These are phyloP conservation scores for Alviniconcha marisindica DNA, from an alignment of 1,140 invertebrate species.

Conservation along the genomic window DNA sequence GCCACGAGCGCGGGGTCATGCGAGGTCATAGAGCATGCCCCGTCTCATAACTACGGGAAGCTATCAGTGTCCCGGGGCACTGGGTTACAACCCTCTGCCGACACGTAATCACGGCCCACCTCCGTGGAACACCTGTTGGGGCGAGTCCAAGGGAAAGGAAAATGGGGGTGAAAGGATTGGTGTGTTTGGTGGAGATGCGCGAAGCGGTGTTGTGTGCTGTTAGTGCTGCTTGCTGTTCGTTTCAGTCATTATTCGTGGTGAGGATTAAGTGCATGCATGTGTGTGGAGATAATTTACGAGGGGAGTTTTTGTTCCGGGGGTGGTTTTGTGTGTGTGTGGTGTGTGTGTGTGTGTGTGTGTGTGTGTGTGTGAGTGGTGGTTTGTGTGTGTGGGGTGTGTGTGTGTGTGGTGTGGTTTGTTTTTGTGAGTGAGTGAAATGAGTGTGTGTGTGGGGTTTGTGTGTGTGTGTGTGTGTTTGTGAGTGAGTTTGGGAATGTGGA, in stretches of 20 bases:
- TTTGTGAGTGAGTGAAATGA: background rate
- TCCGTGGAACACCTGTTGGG: conserved; percentile 33
- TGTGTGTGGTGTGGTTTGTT: background rate
- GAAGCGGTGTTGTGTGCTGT: too few relatives aligned
- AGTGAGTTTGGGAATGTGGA: too few relatives aligned
- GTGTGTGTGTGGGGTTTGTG: background rate
- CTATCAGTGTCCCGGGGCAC: conserved; percentile 27
- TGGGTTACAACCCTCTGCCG: conserved; percentile 29
- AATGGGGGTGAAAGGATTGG: conserved; percentile 15
- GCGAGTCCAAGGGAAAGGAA: conserved; percentile 24
- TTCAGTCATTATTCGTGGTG: too few relatives aligned
- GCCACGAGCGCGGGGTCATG: conserved; percentile 24
- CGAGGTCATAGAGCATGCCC: conserved; percentile 31
- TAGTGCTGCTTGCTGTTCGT: too few relatives aligned
- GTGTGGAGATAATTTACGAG: too few relatives aligned
- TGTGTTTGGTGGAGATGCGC: background rate
- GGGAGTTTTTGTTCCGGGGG: too few relatives aligned
- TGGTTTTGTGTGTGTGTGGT: too few relatives aligned
- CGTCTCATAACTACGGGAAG: conserved; percentile 24
- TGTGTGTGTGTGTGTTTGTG: background rate
- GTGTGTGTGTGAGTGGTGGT: background rate
- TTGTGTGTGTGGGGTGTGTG: background rate
- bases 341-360: background rate
- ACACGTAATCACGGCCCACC: conserved; percentile 32
- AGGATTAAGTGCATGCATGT: too few relatives aligned